Percentiles rank a stretch among this genome's conserved stretches.
These are phyloP conservation scores for Manis crassicaudata DNA, from an alignment of 2,797 vertebrate genomes.

Conservation along the genomic window DNA sequence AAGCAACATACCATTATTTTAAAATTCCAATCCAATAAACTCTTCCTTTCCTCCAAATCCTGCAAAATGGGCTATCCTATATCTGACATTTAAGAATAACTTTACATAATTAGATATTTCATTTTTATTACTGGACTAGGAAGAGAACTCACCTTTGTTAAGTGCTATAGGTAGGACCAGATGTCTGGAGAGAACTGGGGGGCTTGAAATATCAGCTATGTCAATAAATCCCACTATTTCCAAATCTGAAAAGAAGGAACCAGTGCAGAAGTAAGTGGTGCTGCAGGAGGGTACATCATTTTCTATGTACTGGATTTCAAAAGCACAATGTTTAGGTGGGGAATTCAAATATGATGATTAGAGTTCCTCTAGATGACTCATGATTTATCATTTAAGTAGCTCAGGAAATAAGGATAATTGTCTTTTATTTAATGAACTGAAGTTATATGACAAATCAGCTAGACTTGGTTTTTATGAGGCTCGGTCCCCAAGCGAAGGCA, in stretches of 20 bases:
- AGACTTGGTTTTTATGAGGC: slow-evolving; percentile 52
- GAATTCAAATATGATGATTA: slow-evolving; percentile 56
- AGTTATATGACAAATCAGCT: slow-evolving; percentile 24
- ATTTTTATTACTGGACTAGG: background rate
- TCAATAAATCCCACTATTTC: slow-evolving; percentile 99
- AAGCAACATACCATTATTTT: too few species aligned
- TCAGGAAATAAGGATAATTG: slow-evolving; percentile 23
- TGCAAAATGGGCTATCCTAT: background rate
- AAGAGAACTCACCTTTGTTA: slow-evolving; percentile 92
- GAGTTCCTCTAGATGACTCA: background rate
- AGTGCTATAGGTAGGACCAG: slow-evolving; percentile 97
- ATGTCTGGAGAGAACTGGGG: slow-evolving; percentile 97
- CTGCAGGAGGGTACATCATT: background rate
- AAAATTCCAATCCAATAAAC: background rate
- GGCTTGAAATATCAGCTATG: slow-evolving; percentile 98
- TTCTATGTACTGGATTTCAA: slow-evolving; percentile 17
- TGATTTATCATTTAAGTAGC: slow-evolving; percentile 41
- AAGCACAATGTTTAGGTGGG: slow-evolving; percentile 5
- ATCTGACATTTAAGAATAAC: background rate
- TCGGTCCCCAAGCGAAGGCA: background rate
- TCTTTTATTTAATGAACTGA: slow-evolving; percentile 56
- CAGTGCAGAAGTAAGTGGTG: slow-evolving; percentile 37
- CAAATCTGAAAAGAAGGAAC: slow-evolving; percentile 89
- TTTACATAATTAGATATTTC: slow-evolving; percentile 1
- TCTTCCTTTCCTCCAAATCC: slow-evolving; percentile 13